A percentile compares a stretch with the other conserved stretches of the same genome.
Conservation (phyloP, 1,140 invertebrate species). For the Anadara kagoshimensis region DNA sequence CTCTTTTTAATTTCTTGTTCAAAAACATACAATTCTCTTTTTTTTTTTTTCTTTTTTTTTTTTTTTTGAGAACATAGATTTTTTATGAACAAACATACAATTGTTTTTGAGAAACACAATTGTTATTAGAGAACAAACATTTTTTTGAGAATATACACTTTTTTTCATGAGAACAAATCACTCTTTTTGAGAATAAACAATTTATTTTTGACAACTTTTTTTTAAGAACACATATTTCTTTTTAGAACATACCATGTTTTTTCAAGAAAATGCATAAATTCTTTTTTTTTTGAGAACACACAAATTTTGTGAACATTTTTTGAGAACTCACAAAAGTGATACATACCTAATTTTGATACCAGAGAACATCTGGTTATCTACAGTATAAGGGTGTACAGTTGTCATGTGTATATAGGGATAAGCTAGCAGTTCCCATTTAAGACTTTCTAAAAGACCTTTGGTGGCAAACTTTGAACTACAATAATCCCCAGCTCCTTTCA, state of each 20-base stretch:
- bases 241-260: background rate
- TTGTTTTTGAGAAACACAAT: no score
- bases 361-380: slow-evolving; percentile 61
- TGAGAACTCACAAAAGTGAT: background rate
- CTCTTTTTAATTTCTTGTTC: no score
- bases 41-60: no score
- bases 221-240: background rate
- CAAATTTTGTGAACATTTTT: background rate
- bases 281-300: background rate
- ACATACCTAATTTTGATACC: slow-evolving; percentile 49
- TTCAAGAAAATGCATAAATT: background rate
- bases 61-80: no score
- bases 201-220: background rate
- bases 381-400: slow-evolving; percentile 54
- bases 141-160: no score
- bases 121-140: no score
- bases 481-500: slow-evolving; percentile 56
- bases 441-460: slow-evolving; percentile 50
- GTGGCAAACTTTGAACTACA: slow-evolving; percentile 58
- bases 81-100: no score
- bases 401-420: slow-evolving; percentile 48
- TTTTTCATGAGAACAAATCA: background rate
- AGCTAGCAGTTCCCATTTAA: slow-evolving; percentile 41
- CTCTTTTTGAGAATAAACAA: background rate
- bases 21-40: no score